phyloP scores from a whole-genome alignment of 2,888 invertebrate species.

The Zele albiditarsus region DNA sequence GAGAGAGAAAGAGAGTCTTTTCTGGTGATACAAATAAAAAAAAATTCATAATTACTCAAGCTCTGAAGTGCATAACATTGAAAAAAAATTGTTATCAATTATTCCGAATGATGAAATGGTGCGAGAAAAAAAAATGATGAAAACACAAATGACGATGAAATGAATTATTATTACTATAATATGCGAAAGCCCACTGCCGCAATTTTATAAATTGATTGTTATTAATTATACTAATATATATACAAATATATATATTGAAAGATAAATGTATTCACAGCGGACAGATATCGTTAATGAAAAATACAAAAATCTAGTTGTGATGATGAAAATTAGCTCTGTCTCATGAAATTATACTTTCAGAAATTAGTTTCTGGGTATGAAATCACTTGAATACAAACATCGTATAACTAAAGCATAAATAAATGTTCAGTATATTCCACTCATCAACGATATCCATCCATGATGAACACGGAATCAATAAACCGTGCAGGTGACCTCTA shows the following conservation, averaged over 20 bases:
- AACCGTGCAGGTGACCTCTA: constrained; percentile 36
- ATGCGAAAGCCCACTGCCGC: constrained; percentile 66
- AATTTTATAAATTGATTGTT: constrained; percentile 67
- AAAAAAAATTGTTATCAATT: constrained; percentile 16
- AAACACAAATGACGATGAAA: constrained; percentile 19
- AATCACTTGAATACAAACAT: no score
- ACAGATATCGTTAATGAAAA: constrained; percentile 22
- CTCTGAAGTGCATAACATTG: no score
- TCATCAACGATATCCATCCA: constrained; percentile 7
- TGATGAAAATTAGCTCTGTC: not conserved
- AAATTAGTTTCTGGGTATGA: not conserved
- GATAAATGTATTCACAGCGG: constrained; percentile 24
- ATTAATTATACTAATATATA: constrained; percentile 49
- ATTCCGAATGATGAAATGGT: constrained; percentile 26
- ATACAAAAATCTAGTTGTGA: constrained; percentile 6
- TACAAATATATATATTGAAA: not conserved
- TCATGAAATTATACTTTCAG: not conserved
- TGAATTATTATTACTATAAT: constrained; percentile 56
- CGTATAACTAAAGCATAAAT: not conserved
- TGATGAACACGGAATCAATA: not conserved
- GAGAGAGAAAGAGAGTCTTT: not conserved
- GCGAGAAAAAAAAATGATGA: constrained; percentile 11
- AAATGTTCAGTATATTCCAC: not conserved
- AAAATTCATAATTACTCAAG: not conserved
- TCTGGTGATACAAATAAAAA: not conserved